Base-by-base conservation (phyloP, 2,888 invertebrate species). In the Eretmocerus hayati region DNA sequence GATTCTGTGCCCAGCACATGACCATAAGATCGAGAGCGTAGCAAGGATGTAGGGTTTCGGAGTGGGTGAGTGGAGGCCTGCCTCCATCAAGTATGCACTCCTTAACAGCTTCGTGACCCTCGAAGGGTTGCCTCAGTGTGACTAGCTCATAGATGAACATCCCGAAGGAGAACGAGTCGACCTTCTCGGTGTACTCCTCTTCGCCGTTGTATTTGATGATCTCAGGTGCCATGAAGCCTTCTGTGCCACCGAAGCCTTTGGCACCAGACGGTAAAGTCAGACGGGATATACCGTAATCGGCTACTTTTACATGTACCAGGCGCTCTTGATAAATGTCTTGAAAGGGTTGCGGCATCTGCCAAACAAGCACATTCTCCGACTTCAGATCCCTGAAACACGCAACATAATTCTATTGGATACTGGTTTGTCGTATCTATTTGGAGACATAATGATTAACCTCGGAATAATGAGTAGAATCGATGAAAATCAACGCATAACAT, bases 151-250 rank as follows among this genome's bases (percentile, higher is more conserved):
- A 99, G 59, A 97, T 77, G 66, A 97, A 87, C 96, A 99, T 97
- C 16, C 96, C 97, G 74, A 94, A 97, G 0, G 97, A 97, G 73
- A 97, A 99, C 59, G 95, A 94, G 69, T 99, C 97, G 49, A 96
- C 95, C 79, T 97, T 97, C 65, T 96, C 95, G 0, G 95, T 97
- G 61, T 99, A 99, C 61, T 96, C 95, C 69, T 96, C 95, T 69
- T 97, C 97, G 0, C 99, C 99, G 68, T 96, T 97, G 72, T 93
- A 95, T 40, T 92, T 80, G 77, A 97, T 91, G 57, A 99, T 97
- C 77, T 99, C 97, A 0, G 97, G 99, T 2, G 97, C 99, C 91
- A 99, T 99, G 71, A 96, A 99, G 0, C 97, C 97, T 73, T 95
- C 94, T 0, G 99, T 99, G 2, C 99, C 97, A 1, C 96, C 97